These are phyloP conservation scores for Dorcus hopei DNA, from an alignment of 2,888 invertebrate species.

Conservation along the genomic window DNA sequence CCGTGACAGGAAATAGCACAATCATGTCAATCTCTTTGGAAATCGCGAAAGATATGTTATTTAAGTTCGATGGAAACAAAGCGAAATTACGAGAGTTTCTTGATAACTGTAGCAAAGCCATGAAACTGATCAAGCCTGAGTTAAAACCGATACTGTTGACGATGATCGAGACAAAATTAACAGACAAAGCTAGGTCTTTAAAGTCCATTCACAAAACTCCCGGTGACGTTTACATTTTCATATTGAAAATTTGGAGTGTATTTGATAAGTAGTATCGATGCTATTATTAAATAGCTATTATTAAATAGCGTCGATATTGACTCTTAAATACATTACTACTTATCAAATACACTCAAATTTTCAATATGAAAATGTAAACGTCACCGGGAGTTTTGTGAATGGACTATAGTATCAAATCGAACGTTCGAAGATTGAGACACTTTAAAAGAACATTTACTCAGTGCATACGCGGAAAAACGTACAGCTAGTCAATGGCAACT, in stretches of 20 bases:
- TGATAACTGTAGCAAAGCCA: constrained; percentile 11
- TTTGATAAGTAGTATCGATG: too few relatives aligned
- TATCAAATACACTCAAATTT: too few relatives aligned
- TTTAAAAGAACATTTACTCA: constrained; percentile 20
- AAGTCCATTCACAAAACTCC: too few relatives aligned
- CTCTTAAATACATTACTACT: too few relatives aligned
- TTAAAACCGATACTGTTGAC: constrained; percentile 15
- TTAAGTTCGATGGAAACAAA: constrained; percentile 19
- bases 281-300: too few relatives aligned
- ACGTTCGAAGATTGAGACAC: constrained; percentile 21
- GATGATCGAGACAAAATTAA: constrained; percentile 26
- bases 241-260: too few relatives aligned
- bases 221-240: too few relatives aligned
- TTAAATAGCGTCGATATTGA: too few relatives aligned
- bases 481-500: constrained; percentile 33
- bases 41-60: constrained; percentile 1
- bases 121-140: constrained; percentile 15
- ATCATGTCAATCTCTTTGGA: background rate
- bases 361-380: too few relatives aligned
- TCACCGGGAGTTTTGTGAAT: too few relatives aligned
- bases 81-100: constrained; percentile 13
- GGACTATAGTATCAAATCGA: constrained; percentile 24
- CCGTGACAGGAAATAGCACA: too few relatives aligned
- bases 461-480: constrained; percentile 27
- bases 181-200: constrained; percentile 21